These are phyloP conservation scores for Drosophila santomea DNA, from an alignment of 1,140 invertebrate genomes.

Conservation along the genomic window DNA sequence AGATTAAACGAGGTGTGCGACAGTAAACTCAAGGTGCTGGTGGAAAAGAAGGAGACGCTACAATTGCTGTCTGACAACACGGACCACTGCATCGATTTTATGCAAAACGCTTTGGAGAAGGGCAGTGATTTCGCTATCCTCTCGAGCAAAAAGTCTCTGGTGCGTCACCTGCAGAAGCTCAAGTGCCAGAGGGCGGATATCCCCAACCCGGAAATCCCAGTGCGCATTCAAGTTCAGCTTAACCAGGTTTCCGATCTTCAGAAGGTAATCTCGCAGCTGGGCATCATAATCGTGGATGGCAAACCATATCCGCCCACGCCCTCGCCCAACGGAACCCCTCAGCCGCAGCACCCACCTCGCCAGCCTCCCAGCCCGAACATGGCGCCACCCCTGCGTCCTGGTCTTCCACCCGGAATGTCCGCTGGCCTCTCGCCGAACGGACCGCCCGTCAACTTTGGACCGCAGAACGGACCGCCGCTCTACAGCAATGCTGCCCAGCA, in stretches of 20 bases:
- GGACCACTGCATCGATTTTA: conserved; percentile 94
- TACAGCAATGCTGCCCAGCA: conserved; percentile 78
- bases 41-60: conserved; percentile 92
- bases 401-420: conserved; percentile 76
- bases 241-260: conserved; percentile 92
- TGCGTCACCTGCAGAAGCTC: conserved; percentile 91
- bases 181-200: conserved; percentile 92
- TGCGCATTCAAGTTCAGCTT: conserved; percentile 90
- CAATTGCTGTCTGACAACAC: conserved; percentile 92
- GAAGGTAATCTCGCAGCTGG: conserved; percentile 90
- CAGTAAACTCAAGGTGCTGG: conserved; percentile 92
- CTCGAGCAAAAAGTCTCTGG: conserved; percentile 92
- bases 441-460: conserved; percentile 67
- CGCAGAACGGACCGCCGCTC: conserved; percentile 77
- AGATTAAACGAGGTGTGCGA: conserved; percentile 93
- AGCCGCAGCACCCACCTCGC: conserved; percentile 77
- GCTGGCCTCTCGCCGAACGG: conserved; percentile 73
- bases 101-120: conserved; percentile 90
- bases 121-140: conserved; percentile 93
- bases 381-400: conserved; percentile 83
- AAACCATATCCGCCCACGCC: conserved; percentile 85
- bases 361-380: conserved; percentile 85
- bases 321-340: conserved; percentile 59
- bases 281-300: conserved; percentile 91
- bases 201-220: conserved; percentile 93